Evolutionary conservation across 2,113 vertebrate species (phyloP), one percentile per base, ranked within the genome.

Genomic region (Stegastes partitus): DNA sequence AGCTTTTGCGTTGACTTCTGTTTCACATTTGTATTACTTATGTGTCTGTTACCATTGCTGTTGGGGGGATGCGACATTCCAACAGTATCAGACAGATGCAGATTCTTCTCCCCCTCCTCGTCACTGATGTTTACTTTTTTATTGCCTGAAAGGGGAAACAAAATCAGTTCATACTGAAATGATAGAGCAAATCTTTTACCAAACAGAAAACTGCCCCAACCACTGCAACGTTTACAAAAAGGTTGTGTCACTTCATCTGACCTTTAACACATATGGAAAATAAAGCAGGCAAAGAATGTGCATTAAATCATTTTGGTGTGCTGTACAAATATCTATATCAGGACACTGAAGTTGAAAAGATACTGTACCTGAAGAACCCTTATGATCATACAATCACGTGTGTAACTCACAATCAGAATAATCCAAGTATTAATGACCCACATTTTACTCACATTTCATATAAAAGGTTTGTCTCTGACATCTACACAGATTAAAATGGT

Each of bases 51-150:
- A 68, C 88, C 93, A 92, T 93, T 93, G 79, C 87, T 85, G 85
- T 81, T 93, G 71, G 78, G 50, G 72, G 92, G 74, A 83, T 92
- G 88, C 12, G 77, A 85, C 87, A 91, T 89, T 51, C 83, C 90
- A 86, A 87, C 82, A 63, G 83, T 70, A 74, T 93, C 81, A 79
- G 84, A 85, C 79, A 84, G 85, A 79, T 86, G 88, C 72, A 79
- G 79, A 88, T 83, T 92, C 89, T 91, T 93, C 77, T 93, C 92
- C 77, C 84, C 91, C 82, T 94, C 93, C 66, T 89, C 89, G 74
- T 91, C 79, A 80, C 76, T 70, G 82, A 85, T 69, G 86, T 84
- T 95, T 90, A 95, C 68, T 93, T 93, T 94, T 84, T 90, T 93
- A 93, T 82, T 91, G 76, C 94, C 95, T 95, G 86, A 37, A 88